Evolutionary conservation across 2,888 invertebrate species (phyloP).

Genomic region (Caenorhabditis sp.): DNA sequence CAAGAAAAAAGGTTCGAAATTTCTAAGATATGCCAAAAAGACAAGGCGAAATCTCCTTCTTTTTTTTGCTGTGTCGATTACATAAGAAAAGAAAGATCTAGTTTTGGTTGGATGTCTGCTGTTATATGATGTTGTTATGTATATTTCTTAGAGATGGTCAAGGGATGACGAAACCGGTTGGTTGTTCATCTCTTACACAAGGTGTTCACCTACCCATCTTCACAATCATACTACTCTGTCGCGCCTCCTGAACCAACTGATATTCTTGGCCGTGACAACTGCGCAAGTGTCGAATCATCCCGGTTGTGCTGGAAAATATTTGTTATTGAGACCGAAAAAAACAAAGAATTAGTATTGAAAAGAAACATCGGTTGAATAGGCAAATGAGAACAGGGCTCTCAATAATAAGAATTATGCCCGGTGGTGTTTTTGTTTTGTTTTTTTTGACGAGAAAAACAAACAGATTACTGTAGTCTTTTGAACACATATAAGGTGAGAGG

Average conservation of each 20-base stretch:
- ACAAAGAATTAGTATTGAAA: not conserved
- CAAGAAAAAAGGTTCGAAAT: not conserved
- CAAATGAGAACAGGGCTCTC: slow-evolving; percentile 10
- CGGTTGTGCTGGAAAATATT: slow-evolving; percentile 66
- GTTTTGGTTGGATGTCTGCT: too few relatives aligned
- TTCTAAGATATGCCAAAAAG: not conserved
- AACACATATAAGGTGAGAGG: too few relatives aligned
- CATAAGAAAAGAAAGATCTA: too few relatives aligned
- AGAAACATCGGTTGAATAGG: slow-evolving; percentile 18
- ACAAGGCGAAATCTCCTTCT: too few relatives aligned
- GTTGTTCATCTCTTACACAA: not conserved
- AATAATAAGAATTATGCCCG: not conserved
- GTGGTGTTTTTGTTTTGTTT: not conserved
- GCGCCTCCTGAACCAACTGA: slow-evolving; percentile 58
- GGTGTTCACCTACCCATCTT: slow-evolving; percentile 52
- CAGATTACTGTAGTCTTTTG: too few relatives aligned
- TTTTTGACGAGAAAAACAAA: slow-evolving; percentile 1
- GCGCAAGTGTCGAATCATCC: slow-evolving; percentile 69
- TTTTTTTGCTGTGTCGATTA: too few relatives aligned
- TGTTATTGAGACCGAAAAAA: not conserved
- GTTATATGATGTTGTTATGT: too few relatives aligned
- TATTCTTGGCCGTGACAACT: slow-evolving; percentile 66
- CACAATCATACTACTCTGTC: slow-evolving; percentile 52
- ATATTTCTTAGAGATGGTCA: too few relatives aligned
- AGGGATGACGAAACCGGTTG: not conserved